These are phyloP conservation scores for Salticus scenicus DNA, from an alignment of 2,888 invertebrate genomes.

Conservation along the genomic window DNA sequence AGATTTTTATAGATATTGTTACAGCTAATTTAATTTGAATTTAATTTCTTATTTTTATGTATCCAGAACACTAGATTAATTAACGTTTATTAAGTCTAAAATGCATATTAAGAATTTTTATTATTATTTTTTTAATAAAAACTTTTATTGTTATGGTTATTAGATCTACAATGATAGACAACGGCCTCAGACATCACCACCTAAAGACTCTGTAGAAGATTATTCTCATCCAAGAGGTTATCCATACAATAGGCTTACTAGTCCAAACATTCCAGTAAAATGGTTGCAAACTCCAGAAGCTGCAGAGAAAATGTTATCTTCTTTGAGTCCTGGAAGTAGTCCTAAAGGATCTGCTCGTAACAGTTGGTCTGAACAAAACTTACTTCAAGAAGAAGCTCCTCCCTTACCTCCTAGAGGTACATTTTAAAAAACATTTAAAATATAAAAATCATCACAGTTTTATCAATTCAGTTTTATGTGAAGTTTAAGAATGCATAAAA, in stretches of 20 bases:
- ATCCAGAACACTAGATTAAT: too few relatives aligned
- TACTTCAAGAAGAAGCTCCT: constrained; percentile 58
- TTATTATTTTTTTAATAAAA: too few relatives aligned
- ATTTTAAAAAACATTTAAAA: not conserved
- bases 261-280: constrained; percentile 59
- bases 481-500: too few relatives aligned
- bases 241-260: constrained; percentile 49
- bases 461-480: too few relatives aligned
- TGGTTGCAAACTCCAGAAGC: constrained; percentile 64
- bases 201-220: constrained; percentile 54
- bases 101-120: too few relatives aligned
- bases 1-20: too few relatives aligned
- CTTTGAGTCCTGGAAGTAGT: constrained; percentile 38
- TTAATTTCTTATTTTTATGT: too few relatives aligned
- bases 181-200: constrained; percentile 55
- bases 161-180: constrained; percentile 54
- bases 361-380: constrained; percentile 69
- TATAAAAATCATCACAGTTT: too few relatives aligned
- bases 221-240: constrained; percentile 63
- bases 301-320: constrained; percentile 24
- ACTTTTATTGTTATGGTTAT: too few relatives aligned
- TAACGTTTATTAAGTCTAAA: too few relatives aligned
- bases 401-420: constrained; percentile 67
- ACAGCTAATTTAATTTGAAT: too few relatives aligned
- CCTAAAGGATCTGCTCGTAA: constrained; percentile 59